Evolutionary conservation across 1,140 invertebrate genomes (phyloP).

Genomic region (Euura saliciscinereae): DNA sequence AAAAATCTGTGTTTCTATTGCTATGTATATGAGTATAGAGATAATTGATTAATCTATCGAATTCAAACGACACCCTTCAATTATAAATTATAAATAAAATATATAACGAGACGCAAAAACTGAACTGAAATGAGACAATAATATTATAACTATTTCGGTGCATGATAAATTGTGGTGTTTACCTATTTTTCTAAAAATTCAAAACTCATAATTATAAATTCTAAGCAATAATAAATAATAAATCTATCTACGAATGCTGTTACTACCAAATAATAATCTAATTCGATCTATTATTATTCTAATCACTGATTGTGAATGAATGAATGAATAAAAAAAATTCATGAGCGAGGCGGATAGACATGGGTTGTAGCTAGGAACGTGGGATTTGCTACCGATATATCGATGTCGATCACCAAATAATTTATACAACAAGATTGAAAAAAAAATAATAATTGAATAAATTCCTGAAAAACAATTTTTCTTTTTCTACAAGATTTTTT

Average conservation of each 20-base stretch:
- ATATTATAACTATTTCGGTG: background rate
- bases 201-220: background rate
- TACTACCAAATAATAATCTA: constrained; percentile 29
- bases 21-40: no score
- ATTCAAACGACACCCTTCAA: no score
- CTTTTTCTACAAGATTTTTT: background rate
- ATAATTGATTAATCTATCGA: no score
- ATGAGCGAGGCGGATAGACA: constrained; percentile 10
- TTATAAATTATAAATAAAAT: no score
- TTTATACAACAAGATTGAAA: background rate
- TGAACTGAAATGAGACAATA: no score
- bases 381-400: background rate
- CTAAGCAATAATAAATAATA: background rate
- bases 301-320: constrained; percentile 20
- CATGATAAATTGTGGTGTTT: background rate
- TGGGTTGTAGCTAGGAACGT: background rate
- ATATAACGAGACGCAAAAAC: no score
- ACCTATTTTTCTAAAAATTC: background rate
- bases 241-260: constrained; percentile 43
- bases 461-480: constrained; percentile 1
- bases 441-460: no score
- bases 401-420: background rate
- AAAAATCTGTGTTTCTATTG: no score
- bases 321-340: constrained; percentile 11
- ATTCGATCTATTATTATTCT: background rate